A percentile compares a stretch with the other conserved stretches of the same genome.
Conservation (phyloP, 2,888 invertebrate species). For the Melinaea marsaeus region DNA sequence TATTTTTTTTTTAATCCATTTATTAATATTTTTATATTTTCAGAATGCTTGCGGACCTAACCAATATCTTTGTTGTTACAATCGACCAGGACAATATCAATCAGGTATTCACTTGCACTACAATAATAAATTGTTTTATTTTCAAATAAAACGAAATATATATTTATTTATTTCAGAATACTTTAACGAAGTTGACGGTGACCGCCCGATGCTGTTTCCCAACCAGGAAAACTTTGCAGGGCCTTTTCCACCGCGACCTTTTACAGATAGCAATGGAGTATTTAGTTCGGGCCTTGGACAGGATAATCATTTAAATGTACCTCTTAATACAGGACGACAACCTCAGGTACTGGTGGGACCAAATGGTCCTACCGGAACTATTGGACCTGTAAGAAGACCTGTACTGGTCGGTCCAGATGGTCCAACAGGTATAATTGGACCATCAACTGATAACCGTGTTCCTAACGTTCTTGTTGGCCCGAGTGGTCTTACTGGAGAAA, state of each 20-base stretch:
- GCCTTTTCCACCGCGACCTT: slow-evolving; percentile 43
- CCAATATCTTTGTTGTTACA: slow-evolving; percentile 81
- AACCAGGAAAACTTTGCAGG: slow-evolving; percentile 39
- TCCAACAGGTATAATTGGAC: slow-evolving; percentile 35
- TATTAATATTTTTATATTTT: slow-evolving; percentile 27
- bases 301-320: slow-evolving; percentile 29
- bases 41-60: slow-evolving; percentile 81
- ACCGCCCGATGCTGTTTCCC: slow-evolving; percentile 51
- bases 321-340: slow-evolving; percentile 38
- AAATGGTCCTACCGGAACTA: slow-evolving; percentile 53
- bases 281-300: slow-evolving; percentile 38
- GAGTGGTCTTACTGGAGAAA: slow-evolving; percentile 70
- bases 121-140: too few species aligned
- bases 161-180: slow-evolving; percentile 43
- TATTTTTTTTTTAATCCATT: neutral
- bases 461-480: slow-evolving; percentile 55
- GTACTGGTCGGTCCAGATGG: slow-evolving; percentile 46
- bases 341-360: slow-evolving; percentile 62
- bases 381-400: slow-evolving; percentile 44
- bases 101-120: slow-evolving; percentile 41
- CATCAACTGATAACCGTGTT: slow-evolving; percentile 10
- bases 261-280: slow-evolving; percentile 27
- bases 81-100: slow-evolving; percentile 40
- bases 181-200: slow-evolving; percentile 62
- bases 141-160: too few species aligned